Conservation (phyloP, 2,113 vertebrate species). For the Himantopus leucocephalus region DNA sequence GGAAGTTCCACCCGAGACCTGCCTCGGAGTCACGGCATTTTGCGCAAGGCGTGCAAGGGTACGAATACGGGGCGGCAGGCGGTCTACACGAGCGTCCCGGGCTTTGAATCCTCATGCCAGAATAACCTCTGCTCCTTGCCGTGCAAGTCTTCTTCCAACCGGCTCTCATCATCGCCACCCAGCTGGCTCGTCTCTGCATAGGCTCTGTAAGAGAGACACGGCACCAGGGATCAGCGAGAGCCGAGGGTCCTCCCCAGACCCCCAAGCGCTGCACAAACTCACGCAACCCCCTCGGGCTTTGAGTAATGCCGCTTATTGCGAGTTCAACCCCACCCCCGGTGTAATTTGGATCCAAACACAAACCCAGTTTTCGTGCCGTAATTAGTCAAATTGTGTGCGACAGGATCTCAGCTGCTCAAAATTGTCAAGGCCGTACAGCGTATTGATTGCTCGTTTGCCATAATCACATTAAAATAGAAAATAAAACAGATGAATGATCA, state of each 20-base stretch:
- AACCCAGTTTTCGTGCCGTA: background rate
- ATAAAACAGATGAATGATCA: background rate
- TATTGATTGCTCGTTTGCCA: background rate
- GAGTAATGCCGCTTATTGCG: accelerated
- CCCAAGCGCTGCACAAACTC: background rate
- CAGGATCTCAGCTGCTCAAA: background rate
- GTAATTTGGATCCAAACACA: background rate
- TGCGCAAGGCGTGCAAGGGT: slow-evolving; percentile 85
- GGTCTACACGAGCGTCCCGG: slow-evolving; percentile 92
- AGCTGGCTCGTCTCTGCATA: slow-evolving; percentile 79
- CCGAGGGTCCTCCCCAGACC: background rate
- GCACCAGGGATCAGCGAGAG: background rate
- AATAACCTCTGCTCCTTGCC: slow-evolving; percentile 81
- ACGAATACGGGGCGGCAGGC: slow-evolving; percentile 16
- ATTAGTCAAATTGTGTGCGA: background rate
- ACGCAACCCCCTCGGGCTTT: accelerated
- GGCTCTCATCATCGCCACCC: slow-evolving; percentile 69
- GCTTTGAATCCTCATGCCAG: slow-evolving; percentile 95
- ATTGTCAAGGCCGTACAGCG: accelerated
- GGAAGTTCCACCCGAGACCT: background rate
- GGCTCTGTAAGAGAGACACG: slow-evolving; percentile 72
- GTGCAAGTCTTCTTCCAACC: slow-evolving; percentile 72
- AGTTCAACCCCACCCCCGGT: background rate
- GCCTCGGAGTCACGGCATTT: background rate
- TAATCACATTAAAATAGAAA: background rate